Percentiles rank a stretch among this genome's conserved stretches.
Conservation (phyloP, 2,888 invertebrate genomes). For the Chrysolina oricalcia region DNA sequence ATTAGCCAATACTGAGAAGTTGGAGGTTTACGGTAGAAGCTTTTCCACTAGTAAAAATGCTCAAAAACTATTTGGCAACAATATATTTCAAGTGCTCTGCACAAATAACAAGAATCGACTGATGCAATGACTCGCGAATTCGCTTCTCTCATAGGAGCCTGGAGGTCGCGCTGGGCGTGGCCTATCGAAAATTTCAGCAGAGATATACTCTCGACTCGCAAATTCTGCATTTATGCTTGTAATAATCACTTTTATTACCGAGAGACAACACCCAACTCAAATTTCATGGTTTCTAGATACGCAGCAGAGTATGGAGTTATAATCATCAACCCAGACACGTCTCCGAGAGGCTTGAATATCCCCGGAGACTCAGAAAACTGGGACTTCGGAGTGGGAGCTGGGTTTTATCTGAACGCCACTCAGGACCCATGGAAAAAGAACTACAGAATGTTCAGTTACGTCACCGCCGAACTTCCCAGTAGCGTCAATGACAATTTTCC, state of each 20-base stretch:
- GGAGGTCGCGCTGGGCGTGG: too few species aligned
- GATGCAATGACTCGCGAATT: too few species aligned
- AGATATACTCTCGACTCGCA: too few species aligned
- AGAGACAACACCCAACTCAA: neutral
- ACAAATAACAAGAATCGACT: too few species aligned
- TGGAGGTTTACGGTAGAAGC: too few species aligned
- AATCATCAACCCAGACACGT: slow-evolving; percentile 96
- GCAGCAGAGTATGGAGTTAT: slow-evolving; percentile 90
- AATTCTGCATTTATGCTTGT: neutral
- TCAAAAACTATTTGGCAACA: too few species aligned
- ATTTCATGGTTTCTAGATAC: slow-evolving; percentile 71
- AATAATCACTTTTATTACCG: neutral
- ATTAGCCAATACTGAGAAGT: too few species aligned
- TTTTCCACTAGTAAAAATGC: too few species aligned
- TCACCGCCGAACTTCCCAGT: slow-evolving; percentile 89
- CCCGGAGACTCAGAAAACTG: slow-evolving; percentile 93
- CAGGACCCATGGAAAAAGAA: slow-evolving; percentile 93
- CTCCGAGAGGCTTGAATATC: slow-evolving; percentile 91
- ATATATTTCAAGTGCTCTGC: too few species aligned
- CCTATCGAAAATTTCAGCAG: too few species aligned
- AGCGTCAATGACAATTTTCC: slow-evolving; percentile 86
- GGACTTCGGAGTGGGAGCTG: slow-evolving; percentile 97
- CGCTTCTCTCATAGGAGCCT: too few species aligned
- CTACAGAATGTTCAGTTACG: slow-evolving; percentile 96
- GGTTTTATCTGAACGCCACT: slow-evolving; percentile 95